These are phyloP conservation scores for Prostheceraeus crozeri DNA, from an alignment of 2,888 invertebrate species.

Conservation along the genomic window DNA sequence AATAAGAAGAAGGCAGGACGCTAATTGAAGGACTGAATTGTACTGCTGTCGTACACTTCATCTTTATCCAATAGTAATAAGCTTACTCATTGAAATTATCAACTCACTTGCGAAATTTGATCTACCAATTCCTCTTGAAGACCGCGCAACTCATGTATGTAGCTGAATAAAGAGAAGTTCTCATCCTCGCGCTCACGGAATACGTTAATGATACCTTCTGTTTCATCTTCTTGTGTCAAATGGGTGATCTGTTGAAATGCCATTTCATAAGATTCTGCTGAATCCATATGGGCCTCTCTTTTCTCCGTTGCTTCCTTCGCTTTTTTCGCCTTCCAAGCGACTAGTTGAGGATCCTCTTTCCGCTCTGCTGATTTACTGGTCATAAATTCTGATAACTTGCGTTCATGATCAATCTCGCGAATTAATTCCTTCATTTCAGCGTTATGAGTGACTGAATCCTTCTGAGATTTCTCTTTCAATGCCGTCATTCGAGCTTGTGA, in stretches of 20 bases:
- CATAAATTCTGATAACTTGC: neutral
- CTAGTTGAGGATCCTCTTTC: neutral
- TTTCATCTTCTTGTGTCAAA: neutral
- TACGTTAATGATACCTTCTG: neutral
- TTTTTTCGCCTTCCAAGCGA: neutral
- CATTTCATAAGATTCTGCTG: neutral
- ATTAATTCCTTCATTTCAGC: slow-evolving; percentile 4
- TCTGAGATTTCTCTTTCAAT: neutral
- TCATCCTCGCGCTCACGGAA: too few relatives aligned
- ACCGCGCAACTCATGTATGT: too few relatives aligned
- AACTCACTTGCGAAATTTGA: too few relatives aligned
- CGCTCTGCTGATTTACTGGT: neutral
- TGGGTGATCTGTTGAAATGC: neutral
- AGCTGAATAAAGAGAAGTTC: too few relatives aligned
- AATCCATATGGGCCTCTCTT: neutral
- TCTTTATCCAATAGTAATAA: too few relatives aligned
- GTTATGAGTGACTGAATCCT: neutral
- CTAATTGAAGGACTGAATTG: too few relatives aligned
- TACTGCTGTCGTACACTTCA: too few relatives aligned
- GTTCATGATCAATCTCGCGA: neutral
- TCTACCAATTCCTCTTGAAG: too few relatives aligned
- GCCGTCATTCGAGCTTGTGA: neutral
- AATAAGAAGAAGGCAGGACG: too few relatives aligned
- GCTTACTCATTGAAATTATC: too few relatives aligned
- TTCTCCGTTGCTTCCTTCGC: neutral